These are phyloP conservation scores for Cabera pusaria DNA, from an alignment of 2,888 invertebrate genomes.

Conservation along the genomic window DNA sequence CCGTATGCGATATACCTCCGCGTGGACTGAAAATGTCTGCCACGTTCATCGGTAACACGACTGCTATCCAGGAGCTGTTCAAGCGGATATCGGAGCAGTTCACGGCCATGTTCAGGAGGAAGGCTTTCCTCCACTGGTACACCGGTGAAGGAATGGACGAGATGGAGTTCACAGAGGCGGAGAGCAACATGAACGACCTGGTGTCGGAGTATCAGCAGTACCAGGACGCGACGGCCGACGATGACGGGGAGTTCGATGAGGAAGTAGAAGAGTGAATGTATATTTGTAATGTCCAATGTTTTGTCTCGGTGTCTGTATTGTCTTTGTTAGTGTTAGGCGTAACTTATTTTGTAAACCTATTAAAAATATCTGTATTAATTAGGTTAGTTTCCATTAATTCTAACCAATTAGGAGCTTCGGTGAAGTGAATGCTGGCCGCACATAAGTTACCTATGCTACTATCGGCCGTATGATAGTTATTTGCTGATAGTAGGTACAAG, in stretches of 20 bases:
- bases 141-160: constrained; percentile 98
- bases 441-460: too few species aligned
- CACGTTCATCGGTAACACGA: constrained; percentile 94
- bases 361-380: too few species aligned
- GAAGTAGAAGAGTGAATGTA: constrained; percentile 84
- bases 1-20: constrained; percentile 91
- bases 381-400: too few species aligned
- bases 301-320: constrained; percentile 37
- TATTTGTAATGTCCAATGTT: constrained; percentile 48
- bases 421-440: too few species aligned
- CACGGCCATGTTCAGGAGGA: constrained; percentile 95
- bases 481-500: too few species aligned
- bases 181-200: constrained; percentile 96
- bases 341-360: constrained; percentile 29
- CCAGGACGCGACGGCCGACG: constrained; percentile 94
- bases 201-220: constrained; percentile 96
- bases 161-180: constrained; percentile 97
- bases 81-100: constrained; percentile 94
- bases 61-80: constrained; percentile 94
- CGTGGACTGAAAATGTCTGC: constrained; percentile 91
- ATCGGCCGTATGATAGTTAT: too few species aligned
- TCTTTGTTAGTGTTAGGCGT: constrained; percentile 57
- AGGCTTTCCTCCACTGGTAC: constrained; percentile 98
- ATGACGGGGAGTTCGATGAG: constrained; percentile 92
- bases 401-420: too few species aligned